These are phyloP conservation scores for Synodontis membranacea DNA, from an alignment of 2,113 vertebrate genomes.

Conservation along the genomic window DNA sequence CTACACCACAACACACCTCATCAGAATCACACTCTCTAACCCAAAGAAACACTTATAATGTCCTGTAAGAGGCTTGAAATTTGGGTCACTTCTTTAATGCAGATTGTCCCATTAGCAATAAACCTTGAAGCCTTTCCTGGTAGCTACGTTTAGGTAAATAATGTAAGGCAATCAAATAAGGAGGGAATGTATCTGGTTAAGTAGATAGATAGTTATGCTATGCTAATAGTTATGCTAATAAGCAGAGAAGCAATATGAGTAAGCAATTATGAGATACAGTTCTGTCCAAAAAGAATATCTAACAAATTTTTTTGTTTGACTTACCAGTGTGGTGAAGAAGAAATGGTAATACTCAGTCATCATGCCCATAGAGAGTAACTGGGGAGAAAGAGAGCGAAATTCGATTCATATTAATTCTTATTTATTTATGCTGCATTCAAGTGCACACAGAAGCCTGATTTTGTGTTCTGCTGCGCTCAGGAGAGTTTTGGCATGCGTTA, in stretches of 20 bases:
- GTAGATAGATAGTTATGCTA: background rate
- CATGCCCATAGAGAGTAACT: conserved; percentile 95
- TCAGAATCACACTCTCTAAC: background rate
- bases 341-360: conserved; percentile 99
- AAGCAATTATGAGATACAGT: background rate
- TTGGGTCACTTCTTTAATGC: too few relatives aligned
- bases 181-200: background rate
- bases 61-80: background rate
- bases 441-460: background rate
- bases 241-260: too few relatives aligned
- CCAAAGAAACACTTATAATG: background rate
- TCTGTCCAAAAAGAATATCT: background rate
- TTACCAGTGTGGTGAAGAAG: conserved; percentile 97
- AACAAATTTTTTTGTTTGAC: too few relatives aligned
- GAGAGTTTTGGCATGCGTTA: conserved; percentile 53
- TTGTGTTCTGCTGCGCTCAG: background rate
- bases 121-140: too few relatives aligned
- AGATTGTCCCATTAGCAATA: too few relatives aligned
- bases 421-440: background rate
- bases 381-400: conserved; percentile 39
- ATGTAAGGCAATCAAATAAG: background rate
- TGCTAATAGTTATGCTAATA: too few relatives aligned
- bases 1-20: conserved; percentile 61
- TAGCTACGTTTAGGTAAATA: background rate
- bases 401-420: background rate